Evolutionary conservation across 64 coral and sea anemone genomes (phyloP), one percentile per base, ranked within the genome.

Genomic region (Stylophora pistillata): DNA sequence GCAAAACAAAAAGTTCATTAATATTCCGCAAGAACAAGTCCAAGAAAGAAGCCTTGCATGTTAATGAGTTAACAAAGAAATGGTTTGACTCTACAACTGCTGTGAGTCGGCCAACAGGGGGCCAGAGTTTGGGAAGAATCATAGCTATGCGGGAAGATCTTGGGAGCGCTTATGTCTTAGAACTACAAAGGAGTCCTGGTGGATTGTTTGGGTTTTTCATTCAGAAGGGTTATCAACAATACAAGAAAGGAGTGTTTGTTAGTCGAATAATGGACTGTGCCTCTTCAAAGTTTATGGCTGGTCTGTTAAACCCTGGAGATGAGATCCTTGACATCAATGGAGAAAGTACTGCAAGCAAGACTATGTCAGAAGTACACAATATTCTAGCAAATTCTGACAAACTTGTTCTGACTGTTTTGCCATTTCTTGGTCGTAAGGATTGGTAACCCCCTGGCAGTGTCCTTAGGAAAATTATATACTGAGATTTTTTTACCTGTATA

Each of bases 121-220:
- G 95, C 33, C 91, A 97, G 27, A 90, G 87, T 55, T 59, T 97
- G 26, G 95, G 95, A 10, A 92, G 82, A 76, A 71, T 97, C 3
- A 32, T 97, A 30, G 86, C 91, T 33, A 81, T 97, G 63, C 71
- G 95, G 23, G 87, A 93, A 62, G 88, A 93, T 25, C 85, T 93
- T 74, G 95, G 95, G 10, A 86, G 89, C 71, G 91, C 95, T 47
- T 97, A 97, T 85, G 91, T 93, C 30, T 89, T 97, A 64, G 95
- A 97, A 87, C 52, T 97, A 57, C 91, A 97, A 52, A 85, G 91
- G 25, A 88, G 91, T 23, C 79, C 88, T 9, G 86, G 89, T 77
- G 95, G 95, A 0, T 65, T 97, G 2, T 97, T 93, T 84, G 95
- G 95, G 15, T 97, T 97, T 85, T 97, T 97, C 41, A 97, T 97